phyloP scores from a whole-genome alignment of 2,888 invertebrate species.

The Chelonus formosanus region DNA sequence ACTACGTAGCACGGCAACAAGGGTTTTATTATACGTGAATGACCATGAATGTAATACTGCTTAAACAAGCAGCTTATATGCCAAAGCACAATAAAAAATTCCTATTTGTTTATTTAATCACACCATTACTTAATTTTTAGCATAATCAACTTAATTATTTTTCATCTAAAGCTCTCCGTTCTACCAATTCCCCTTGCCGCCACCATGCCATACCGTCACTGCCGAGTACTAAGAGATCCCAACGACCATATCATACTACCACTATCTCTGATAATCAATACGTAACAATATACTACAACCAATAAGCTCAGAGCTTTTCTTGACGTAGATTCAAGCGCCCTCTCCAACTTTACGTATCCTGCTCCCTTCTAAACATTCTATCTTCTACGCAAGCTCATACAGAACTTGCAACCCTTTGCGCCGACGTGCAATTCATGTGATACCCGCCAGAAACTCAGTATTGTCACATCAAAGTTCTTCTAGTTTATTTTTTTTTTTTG shows the following conservation, averaged over 20 bases:
- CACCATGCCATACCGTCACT: slow-evolving; percentile 55
- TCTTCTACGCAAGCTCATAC: too few relatives aligned
- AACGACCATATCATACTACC: slow-evolving; percentile 55
- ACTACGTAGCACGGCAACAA: slow-evolving; percentile 42
- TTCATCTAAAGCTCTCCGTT: slow-evolving; percentile 1
- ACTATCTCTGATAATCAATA: slow-evolving; percentile 63
- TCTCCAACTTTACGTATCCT: slow-evolving; percentile 39
- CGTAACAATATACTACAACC: slow-evolving; percentile 65
- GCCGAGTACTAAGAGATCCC: slow-evolving; percentile 57
- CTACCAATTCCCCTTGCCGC: slow-evolving; percentile 44
- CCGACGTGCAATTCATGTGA: too few relatives aligned
- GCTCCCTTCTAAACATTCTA: slow-evolving; percentile 20
- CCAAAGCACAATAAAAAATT: not conserved
- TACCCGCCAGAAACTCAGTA: too few relatives aligned
- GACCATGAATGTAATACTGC: not conserved
- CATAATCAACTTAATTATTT: not conserved
- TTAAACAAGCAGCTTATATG: slow-evolving; percentile 2
- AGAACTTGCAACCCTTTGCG: too few relatives aligned
- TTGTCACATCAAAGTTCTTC: too few relatives aligned
- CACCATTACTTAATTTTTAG: too few relatives aligned
- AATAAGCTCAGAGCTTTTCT: slow-evolving; percentile 64
- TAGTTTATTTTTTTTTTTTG: too few relatives aligned
- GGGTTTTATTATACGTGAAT: slow-evolving; percentile 25
- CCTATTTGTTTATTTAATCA: too few relatives aligned
- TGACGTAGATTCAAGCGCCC: slow-evolving; percentile 58